A percentile compares a stretch with the other conserved stretches of the same genome.
phyloP scores from a whole-genome alignment of 1,140 invertebrate genomes.

The Pollicipes pollicipes region DNA sequence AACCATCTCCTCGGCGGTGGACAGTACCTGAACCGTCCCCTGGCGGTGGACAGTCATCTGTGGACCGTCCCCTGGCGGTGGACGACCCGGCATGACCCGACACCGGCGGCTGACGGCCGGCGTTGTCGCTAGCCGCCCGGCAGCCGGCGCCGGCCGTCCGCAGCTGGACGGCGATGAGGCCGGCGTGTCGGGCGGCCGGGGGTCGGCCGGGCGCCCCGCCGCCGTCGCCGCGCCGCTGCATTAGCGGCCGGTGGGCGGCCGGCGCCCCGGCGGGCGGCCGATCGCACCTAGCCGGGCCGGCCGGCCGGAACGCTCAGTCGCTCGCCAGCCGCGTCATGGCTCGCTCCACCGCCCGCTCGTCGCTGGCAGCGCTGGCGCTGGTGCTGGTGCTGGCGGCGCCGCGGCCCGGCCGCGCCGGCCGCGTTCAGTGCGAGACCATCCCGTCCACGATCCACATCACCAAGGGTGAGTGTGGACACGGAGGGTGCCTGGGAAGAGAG shows the following conservation, averaged over 20 bases:
- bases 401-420: slow-evolving; percentile 19
- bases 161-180: not conserved
- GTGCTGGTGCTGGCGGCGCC: not conserved
- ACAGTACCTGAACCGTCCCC: too few species aligned
- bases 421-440: slow-evolving; percentile 54
- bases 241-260: not conserved
- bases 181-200: not conserved
- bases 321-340: not conserved
- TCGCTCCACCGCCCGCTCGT: not conserved
- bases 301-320: not conserved
- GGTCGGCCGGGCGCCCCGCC: not conserved
- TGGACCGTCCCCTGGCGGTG: too few species aligned
- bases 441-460: slow-evolving; percentile 58
- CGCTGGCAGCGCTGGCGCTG: not conserved
- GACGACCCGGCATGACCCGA: too few species aligned
- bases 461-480: slow-evolving; percentile 53
- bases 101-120: too few species aligned
- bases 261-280: too few species aligned
- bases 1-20: too few species aligned
- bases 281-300: not conserved
- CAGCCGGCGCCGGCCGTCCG: too few species aligned
- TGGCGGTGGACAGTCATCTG: too few species aligned
- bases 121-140: not conserved
- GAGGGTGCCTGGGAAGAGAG: too few species aligned
- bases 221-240: not conserved